These are phyloP conservation scores for Fulmarus glacialis DNA, from an alignment of 2,113 vertebrate species.

Conservation along the genomic window DNA sequence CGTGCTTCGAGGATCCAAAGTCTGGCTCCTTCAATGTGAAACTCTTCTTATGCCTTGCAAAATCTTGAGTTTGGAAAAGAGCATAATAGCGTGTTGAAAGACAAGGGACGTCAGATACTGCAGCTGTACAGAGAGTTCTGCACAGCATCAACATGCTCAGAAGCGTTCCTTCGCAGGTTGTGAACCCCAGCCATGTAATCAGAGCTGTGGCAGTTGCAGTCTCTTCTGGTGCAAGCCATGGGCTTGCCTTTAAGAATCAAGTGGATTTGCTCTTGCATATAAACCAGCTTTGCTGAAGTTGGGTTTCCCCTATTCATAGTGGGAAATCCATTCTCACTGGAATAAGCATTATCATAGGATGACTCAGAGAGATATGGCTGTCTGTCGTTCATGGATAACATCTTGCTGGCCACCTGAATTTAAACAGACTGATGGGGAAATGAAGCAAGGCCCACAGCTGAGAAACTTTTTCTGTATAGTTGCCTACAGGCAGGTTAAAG, in stretches of 20 bases:
- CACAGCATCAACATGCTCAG: not conserved
- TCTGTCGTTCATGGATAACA: not conserved
- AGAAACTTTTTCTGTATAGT: not conserved
- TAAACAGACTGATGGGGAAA: not conserved
- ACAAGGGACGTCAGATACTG: not conserved
- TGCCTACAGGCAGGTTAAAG: not conserved
- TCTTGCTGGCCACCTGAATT: not conserved
- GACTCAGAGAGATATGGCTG: not conserved
- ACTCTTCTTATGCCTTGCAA: not conserved
- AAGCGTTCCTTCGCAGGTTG: not conserved
- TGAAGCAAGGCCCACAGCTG: not conserved
- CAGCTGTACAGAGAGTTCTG: not conserved
- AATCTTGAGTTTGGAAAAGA: not conserved
- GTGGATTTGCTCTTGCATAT: not conserved
- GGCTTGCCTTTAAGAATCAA: not conserved
- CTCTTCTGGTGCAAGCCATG: not conserved
- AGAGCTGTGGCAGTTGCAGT: not conserved
- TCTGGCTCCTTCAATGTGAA: not conserved
- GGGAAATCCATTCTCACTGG: not conserved
- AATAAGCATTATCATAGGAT: not conserved
- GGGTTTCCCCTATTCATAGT: not conserved
- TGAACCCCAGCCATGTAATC: not conserved
- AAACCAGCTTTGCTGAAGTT: not conserved
- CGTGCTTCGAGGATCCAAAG: not conserved
- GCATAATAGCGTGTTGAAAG: not conserved